Base-by-base conservation (phyloP, 2,888 invertebrate genomes). In the Chouioia cunea region DNA sequence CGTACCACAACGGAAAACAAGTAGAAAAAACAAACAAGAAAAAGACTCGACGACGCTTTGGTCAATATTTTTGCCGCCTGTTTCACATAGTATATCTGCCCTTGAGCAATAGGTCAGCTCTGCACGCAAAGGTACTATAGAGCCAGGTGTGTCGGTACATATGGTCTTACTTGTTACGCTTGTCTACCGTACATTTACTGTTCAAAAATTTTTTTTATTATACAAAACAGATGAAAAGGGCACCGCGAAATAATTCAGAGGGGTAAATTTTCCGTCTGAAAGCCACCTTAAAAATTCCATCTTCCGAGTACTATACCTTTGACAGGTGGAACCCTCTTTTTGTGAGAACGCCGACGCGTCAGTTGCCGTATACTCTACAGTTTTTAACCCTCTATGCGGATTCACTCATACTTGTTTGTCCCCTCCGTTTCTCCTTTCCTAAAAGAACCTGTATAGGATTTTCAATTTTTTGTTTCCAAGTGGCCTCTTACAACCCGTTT, bases 261-360 rank as follows among this genome's bases (percentile, higher is more conserved):
- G 10, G 27, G 18, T 14, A n/a, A 36, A 36, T 36, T 23, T 16
- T 10, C n/a, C 10, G 43, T 27, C 18, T 65, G 36, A 36, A 36
- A 36, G 36, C 36, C 46, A 18, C 43, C 36, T 84, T 80, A 81
- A 84, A 83, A 84, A 84, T 84, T 82, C 83, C 81, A 84, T 83
- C 81, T 82, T 77, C 78, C 76, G 76, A 74, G 74, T 66, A 75
- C 36, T 12, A 22, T 1, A 8, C 18, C 78, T 78, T 79, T 80
- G 82, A 80, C 84, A 84, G 84, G 84, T 84, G 84, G 4, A 12
- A 20, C 76, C 67, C 72, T 71, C 44, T 44, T 47, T 27, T 18
- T 15, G 27, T 23, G 56, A 36, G 64, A 47, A 27, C 0, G 20
- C 14, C 53, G 52, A 20, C 48, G 50, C 50, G 43, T 65, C 65